Percentiles rank a stretch among this genome's conserved stretches.
phyloP scores from a whole-genome alignment of 2,888 invertebrate genomes.

The Dasysyrphus albostriatus region DNA sequence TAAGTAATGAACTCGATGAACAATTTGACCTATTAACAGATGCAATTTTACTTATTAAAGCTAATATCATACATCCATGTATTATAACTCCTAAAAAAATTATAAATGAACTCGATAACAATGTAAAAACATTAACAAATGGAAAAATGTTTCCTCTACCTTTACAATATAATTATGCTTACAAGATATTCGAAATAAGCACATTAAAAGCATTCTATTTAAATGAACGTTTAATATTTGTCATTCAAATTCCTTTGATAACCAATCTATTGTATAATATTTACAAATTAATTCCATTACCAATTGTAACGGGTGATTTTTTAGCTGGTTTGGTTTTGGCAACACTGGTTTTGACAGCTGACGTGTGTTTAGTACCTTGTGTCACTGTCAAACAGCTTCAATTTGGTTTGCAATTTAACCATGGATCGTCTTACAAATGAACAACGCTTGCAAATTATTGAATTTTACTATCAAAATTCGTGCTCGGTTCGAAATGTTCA shows the following conservation, averaged over 20 bases:
- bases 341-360: too few relatives aligned
- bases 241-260: conserved; percentile 19
- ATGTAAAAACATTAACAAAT: conserved; percentile 11
- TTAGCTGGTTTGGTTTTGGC: too few relatives aligned
- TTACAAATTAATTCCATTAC: conserved; percentile 18
- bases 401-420: too few relatives aligned
- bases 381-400: too few relatives aligned
- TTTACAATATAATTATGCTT: conserved; percentile 17
- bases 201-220: conserved; percentile 4
- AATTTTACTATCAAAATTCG: too few relatives aligned
- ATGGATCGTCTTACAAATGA: too few relatives aligned
- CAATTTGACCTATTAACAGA: conserved; percentile 1
- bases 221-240: conserved; percentile 7
- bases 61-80: background rate
- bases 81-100: background rate
- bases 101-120: conserved; percentile 13
- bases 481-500: too few relatives aligned
- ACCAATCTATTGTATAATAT: background rate
- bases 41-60: conserved; percentile 12
- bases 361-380: too few relatives aligned
- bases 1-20: conserved; percentile 18
- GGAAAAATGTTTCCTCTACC: conserved; percentile 10
- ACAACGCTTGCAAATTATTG: too few relatives aligned
- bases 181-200: conserved; percentile 19
- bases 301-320: too few relatives aligned